These are phyloP conservation scores for Thermophis baileyi DNA, from an alignment of 2,113 vertebrate species.

Conservation along the genomic window DNA sequence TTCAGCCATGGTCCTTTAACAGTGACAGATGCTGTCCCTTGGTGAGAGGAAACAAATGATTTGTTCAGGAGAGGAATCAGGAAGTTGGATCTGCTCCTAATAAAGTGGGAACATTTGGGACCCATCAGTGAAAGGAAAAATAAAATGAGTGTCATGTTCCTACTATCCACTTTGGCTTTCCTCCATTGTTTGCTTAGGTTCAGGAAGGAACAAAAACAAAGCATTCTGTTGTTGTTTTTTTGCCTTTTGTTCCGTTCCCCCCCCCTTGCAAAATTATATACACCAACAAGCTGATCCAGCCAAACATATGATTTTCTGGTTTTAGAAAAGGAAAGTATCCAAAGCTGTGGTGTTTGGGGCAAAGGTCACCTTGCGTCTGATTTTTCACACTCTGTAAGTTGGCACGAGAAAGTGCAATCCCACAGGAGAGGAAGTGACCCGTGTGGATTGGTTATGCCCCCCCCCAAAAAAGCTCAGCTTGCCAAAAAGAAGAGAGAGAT, in stretches of 20 bases:
- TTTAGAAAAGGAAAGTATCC: not conserved
- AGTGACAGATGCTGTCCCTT: not conserved
- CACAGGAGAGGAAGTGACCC: not conserved
- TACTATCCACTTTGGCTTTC: not conserved
- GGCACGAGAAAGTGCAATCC: not conserved
- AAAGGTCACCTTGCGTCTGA: not conserved
- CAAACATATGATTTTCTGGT: not conserved
- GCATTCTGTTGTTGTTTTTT: not conserved
- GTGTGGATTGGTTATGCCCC: not conserved
- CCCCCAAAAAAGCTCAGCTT: not conserved
- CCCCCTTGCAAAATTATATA: not conserved
- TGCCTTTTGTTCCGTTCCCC: too few relatives aligned
- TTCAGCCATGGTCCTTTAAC: not conserved
- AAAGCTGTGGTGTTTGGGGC: not conserved
- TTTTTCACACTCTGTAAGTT: not conserved
- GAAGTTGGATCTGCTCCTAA: not conserved
- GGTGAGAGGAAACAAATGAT: not conserved
- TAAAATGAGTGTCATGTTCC: not conserved
- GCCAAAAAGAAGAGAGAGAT: not conserved
- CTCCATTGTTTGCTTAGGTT: not conserved
- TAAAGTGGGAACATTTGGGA: not conserved
- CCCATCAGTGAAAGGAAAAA: not conserved
- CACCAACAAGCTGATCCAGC: not conserved
- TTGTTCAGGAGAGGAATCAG: not conserved
- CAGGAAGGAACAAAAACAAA: not conserved